Base-by-base conservation (phyloP, 1,140 invertebrate genomes). In the Solenopsis fugax region DNA sequence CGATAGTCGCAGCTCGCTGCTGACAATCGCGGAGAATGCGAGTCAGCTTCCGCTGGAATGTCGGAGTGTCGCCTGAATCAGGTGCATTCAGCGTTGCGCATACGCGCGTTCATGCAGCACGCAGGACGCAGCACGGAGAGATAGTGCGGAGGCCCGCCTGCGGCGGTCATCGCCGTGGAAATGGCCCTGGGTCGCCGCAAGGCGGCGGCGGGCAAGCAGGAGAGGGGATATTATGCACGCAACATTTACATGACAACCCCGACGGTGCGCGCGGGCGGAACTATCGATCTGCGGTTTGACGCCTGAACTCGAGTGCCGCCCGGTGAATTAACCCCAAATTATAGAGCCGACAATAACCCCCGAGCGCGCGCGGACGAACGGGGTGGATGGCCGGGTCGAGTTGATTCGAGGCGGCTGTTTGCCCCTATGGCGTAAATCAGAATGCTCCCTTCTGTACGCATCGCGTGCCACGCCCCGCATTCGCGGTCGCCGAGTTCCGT, bases 201-300 rank as follows among this genome's bases (percentile, higher is more conserved):
- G 89, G 87, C 86, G 60, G 69, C 9, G 18, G 69, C 7, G 45
- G 50, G 86, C 64, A 87, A 84, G 87, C 2, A 64, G 88, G 78
- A 64, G 69, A 4, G 24, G 50, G 52, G 29, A 76, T 91, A 91
- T 91, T 90, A 91, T 89, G 88, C 89, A 91, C 89, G 91, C 90
- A 92, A 91, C 89, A 95, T 95, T 95, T 94, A 93, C 93, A 94
- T 93, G 93, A 95, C 93, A 93, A 94, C 92, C 91, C 88, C 87
- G 87, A 21, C 29, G 48, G 86, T 90, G 91, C 56, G 90, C 89
- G 88, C 92, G 90, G 91, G 88, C 90, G 91, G 91, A 93, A 93
- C 93, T 95, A 95, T 95, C 92, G 94, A 95, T 95, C 93, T 94
- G 94, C 86, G 95, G 95, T 95, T 95, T 95, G 93, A 95, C 93